Conservation (phyloP, 2,888 invertebrate species). For the Plagodis pulveraria region DNA sequence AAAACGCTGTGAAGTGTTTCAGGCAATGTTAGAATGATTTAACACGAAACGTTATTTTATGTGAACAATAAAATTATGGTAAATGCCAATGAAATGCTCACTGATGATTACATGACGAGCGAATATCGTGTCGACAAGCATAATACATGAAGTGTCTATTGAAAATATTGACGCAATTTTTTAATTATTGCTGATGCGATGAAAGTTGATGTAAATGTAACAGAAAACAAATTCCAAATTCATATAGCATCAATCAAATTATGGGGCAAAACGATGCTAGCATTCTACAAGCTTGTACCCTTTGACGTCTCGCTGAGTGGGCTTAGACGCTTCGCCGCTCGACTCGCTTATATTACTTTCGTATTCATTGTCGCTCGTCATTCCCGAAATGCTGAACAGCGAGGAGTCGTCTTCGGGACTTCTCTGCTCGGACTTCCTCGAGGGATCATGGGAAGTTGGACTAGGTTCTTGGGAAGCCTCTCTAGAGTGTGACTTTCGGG, state of each 20-base stretch:
- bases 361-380: conserved; percentile 84
- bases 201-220: conserved; percentile 41
- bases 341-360: conserved; percentile 83
- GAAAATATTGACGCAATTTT: conserved; percentile 25
- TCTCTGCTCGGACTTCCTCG: conserved; percentile 80
- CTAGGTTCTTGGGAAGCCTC: conserved; percentile 77
- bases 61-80: background rate
- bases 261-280: conserved; percentile 74
- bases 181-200: conserved; percentile 33
- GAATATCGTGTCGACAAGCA: conserved; percentile 40
- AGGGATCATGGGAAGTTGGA: conserved; percentile 77
- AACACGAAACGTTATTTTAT: background rate
- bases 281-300: conserved; percentile 82
- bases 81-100: conserved; percentile 15
- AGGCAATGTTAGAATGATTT: conserved; percentile 25
- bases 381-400: conserved; percentile 84
- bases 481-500: conserved; percentile 66
- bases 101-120: conserved; percentile 11
- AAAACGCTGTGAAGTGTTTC: conserved; percentile 19
- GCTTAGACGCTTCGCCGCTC: conserved; percentile 78
- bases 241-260: conserved; percentile 72
- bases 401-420: conserved; percentile 84
- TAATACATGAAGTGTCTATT: conserved; percentile 29
- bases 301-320: conserved; percentile 77
- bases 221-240: conserved; percentile 51